These are phyloP conservation scores for Pristionchus mayeri DNA, from an alignment of 2,888 invertebrate species.

Conservation along the genomic window DNA sequence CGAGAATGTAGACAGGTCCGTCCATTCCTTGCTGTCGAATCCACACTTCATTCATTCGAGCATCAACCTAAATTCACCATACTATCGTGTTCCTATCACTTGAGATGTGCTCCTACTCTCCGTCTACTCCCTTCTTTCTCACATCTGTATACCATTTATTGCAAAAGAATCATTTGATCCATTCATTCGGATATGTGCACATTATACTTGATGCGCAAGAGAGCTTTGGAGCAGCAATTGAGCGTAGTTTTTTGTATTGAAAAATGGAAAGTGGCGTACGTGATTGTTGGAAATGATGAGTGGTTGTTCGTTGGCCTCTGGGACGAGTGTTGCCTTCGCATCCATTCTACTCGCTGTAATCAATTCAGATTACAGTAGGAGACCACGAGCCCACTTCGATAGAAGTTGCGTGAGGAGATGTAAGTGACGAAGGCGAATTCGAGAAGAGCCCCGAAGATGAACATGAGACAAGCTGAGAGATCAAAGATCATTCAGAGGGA, in stretches of 20 bases:
- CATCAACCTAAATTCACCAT: background rate
- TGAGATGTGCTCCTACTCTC: background rate
- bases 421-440: slow-evolving; percentile 99
- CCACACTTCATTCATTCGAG: slow-evolving; percentile 47
- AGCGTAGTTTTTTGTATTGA: background rate
- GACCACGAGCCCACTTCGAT: slow-evolving; percentile 34
- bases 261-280: too few relatives aligned
- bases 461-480: slow-evolving; percentile 85
- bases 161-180: too few relatives aligned
- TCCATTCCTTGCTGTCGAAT: slow-evolving; percentile 39
- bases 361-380: background rate
- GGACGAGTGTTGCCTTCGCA: slow-evolving; percentile 30
- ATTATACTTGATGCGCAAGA: too few relatives aligned
- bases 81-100: background rate
- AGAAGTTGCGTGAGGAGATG: slow-evolving; percentile 69
- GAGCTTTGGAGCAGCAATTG: too few relatives aligned
- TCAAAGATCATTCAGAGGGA: background rate
- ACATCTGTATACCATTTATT: too few relatives aligned
- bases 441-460: slow-evolving; percentile 93
- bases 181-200: too few relatives aligned
- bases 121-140: background rate
- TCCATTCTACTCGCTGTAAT: slow-evolving; percentile 41
- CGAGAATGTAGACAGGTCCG: slow-evolving; percentile 40
- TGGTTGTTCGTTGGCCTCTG: slow-evolving; percentile 30
- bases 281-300: slow-evolving; percentile 47